Evolutionary conservation across 1,140 invertebrate species (phyloP).

Genomic region (Lethrus apterus): DNA sequence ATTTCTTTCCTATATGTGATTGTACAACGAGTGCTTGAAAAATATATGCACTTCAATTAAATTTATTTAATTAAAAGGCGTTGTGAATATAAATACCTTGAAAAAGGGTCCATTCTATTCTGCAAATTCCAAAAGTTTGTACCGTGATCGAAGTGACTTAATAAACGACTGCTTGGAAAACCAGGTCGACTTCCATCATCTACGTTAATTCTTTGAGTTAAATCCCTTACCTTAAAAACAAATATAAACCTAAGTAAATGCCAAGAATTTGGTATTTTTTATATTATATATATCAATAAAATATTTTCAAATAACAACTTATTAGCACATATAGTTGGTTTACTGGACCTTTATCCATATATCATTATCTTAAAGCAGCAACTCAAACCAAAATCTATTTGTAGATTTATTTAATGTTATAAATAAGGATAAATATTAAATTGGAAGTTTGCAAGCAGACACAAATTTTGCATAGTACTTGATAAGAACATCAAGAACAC

Average conservation of each 20-base stretch:
- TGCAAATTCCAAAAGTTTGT: conserved; percentile 38
- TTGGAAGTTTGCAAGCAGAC: no score
- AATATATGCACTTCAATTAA: conserved; percentile 12
- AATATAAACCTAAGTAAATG: neutral
- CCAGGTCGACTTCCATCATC: conserved; percentile 58
- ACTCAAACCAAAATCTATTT: no score
- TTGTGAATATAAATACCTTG: conserved; percentile 25
- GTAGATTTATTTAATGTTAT: no score
- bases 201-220: conserved; percentile 76
- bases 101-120: conserved; percentile 29
- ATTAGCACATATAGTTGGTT: no score
- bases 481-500: no score
- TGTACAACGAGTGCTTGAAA: conserved; percentile 34
- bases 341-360: no score
- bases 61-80: neutral
- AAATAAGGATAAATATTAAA: no score
- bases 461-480: no score
- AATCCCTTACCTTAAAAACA: conserved; percentile 59
- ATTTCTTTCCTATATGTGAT: conserved; percentile 32
- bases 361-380: no score
- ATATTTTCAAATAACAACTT: no score
- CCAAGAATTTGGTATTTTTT: neutral
- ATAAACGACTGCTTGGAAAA: conserved; percentile 48
- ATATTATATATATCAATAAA: neutral
- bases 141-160: conserved; percentile 40